A percentile compares a stretch with the other conserved stretches of the same genome.
Conservation (phyloP, 2,797 vertebrate genomes). For the Danio jaintianensis region DNA sequence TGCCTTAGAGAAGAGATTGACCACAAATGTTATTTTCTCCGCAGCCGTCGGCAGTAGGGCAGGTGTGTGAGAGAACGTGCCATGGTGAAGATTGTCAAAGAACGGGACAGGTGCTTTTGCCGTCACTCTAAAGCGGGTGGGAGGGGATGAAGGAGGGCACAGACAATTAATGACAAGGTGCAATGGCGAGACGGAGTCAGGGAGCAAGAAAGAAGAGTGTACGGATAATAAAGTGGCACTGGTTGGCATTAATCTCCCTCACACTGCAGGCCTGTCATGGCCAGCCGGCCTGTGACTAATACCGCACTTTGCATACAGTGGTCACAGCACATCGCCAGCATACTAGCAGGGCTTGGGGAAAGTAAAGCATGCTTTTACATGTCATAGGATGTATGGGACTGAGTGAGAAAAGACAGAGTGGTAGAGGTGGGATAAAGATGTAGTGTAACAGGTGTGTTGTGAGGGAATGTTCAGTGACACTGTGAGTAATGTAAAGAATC, state of each 20-base stretch:
- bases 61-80: slow-evolving; percentile 28
- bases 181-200: slow-evolving; percentile 92
- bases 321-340: slow-evolving; percentile 88
- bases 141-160: slow-evolving; percentile 78
- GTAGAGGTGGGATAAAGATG: background rate
- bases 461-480: background rate
- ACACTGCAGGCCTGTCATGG: slow-evolving; percentile 95
- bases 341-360: slow-evolving; percentile 75
- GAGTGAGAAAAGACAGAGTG: background rate
- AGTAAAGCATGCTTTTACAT: slow-evolving; percentile 60
- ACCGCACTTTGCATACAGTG: slow-evolving; percentile 98
- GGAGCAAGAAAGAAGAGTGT: slow-evolving; percentile 93
- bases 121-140: slow-evolving; percentile 82
- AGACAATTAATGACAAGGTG: slow-evolving; percentile 98
- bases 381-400: slow-evolving; percentile 7
- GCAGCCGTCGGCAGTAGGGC: slow-evolving; percentile 34
- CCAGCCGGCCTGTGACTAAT: slow-evolving; percentile 96
- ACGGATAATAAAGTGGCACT: slow-evolving; percentile 98
- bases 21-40: slow-evolving; percentile 78
- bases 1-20: slow-evolving; percentile 68
- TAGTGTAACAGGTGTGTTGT: slow-evolving; percentile 3
- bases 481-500: slow-evolving; percentile 35
- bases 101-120: slow-evolving; percentile 86
- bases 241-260: slow-evolving; percentile 98
- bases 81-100: slow-evolving; percentile 78